These are phyloP conservation scores for Pangasius djambal DNA, from an alignment of 2,797 vertebrate genomes.

Conservation along the genomic window DNA sequence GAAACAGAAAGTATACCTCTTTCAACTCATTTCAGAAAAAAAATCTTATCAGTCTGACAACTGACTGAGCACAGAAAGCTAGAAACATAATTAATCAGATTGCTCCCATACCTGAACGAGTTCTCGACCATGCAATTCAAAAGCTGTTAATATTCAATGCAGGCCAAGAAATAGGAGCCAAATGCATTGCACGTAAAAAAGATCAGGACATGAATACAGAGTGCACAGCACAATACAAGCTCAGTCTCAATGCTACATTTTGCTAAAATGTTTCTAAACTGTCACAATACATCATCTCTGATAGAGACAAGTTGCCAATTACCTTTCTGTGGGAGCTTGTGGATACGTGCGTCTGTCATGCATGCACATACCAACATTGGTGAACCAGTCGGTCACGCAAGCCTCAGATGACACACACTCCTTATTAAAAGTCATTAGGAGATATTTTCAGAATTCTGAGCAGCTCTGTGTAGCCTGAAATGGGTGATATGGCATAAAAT, in stretches of 20 bases:
- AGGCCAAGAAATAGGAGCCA: not conserved
- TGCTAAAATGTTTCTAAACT: not conserved
- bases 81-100: conserved; percentile 42
- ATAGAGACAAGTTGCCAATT: not conserved
- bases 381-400: not conserved
- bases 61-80: conserved; percentile 26
- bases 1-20: not conserved
- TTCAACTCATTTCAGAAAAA: not conserved
- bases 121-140: conserved; percentile 40
- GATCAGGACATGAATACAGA: not conserved
- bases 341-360: not conserved
- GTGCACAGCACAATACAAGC: not conserved
- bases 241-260: not conserved
- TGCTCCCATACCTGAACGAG: conserved; percentile 39
- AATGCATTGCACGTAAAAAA: not conserved
- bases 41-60: conserved; percentile 27
- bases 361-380: not conserved
- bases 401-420: not conserved
- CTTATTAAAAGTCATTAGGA: not conserved
- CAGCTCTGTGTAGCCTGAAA: not conserved
- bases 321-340: not conserved
- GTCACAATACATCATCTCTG: not conserved
- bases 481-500: not conserved
- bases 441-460: not conserved
- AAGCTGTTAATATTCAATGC: conserved; percentile 32